Conservation (phyloP, 2,888 invertebrate genomes). For the Leistus spinibarbis region DNA sequence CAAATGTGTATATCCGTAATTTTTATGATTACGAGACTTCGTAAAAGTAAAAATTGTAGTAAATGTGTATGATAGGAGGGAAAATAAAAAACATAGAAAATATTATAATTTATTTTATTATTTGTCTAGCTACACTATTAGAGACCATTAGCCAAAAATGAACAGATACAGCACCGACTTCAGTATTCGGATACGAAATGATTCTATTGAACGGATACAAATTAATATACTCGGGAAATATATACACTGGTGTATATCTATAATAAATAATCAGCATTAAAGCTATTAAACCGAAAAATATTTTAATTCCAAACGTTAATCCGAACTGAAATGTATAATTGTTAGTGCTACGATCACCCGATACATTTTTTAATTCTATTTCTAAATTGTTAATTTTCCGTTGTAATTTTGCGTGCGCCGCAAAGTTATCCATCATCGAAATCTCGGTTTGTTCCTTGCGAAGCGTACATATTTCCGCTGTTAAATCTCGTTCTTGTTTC, state of each 20-base stretch:
- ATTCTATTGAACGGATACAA: slow-evolving; percentile 58
- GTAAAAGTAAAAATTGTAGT: too few relatives aligned
- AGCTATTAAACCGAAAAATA: slow-evolving; percentile 53
- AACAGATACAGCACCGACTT: slow-evolving; percentile 59
- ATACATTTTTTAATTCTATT: slow-evolving; percentile 56
- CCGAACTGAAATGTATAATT: slow-evolving; percentile 44
- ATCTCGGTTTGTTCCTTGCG: slow-evolving; percentile 59
- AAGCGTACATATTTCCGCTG: slow-evolving; percentile 56
- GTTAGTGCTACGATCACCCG: slow-evolving; percentile 43
- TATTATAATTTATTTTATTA: slow-evolving; percentile 44
- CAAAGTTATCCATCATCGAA: slow-evolving; percentile 66
- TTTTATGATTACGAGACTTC: too few relatives aligned
- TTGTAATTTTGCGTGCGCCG: slow-evolving; percentile 65
- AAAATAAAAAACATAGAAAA: not conserved
- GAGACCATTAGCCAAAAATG: slow-evolving; percentile 62
- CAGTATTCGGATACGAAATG: slow-evolving; percentile 59
- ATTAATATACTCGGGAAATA: slow-evolving; percentile 56
- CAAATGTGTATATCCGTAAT: too few relatives aligned
- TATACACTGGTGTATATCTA: slow-evolving; percentile 57
- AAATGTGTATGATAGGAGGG: too few relatives aligned
- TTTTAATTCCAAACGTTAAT: slow-evolving; percentile 55
- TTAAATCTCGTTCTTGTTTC: slow-evolving; percentile 56
- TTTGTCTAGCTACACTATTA: slow-evolving; percentile 55
- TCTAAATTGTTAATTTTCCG: slow-evolving; percentile 64
- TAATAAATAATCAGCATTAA: slow-evolving; percentile 56